Evolutionary conservation across 2,113 vertebrate genomes (phyloP).

Genomic region (Petaurus breviceps): DNA sequence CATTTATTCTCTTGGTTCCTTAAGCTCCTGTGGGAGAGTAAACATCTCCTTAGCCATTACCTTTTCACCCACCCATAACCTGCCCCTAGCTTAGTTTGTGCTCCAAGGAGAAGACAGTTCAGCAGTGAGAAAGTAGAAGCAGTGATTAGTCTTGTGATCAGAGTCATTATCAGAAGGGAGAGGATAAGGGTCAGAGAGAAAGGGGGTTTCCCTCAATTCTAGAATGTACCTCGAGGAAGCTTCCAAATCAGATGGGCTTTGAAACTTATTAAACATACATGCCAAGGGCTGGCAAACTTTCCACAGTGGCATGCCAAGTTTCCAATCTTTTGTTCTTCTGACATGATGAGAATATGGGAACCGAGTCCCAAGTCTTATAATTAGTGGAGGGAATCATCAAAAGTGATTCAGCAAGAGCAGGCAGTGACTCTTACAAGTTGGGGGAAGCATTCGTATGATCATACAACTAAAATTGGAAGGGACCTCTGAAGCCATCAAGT

Average conservation of each 20-base stretch:
- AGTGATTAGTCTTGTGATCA: conserved; percentile 47
- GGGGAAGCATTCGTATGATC: neutral
- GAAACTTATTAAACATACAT: neutral
- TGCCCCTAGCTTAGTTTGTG: conserved; percentile 71
- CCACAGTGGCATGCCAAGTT: neutral
- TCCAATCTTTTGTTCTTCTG: neutral
- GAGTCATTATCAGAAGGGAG: conserved; percentile 24
- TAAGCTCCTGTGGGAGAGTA: conserved; percentile 78
- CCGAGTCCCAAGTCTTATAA: neutral
- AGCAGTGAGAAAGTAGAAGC: conserved; percentile 51
- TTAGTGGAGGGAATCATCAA: neutral
- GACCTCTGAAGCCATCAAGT: neutral
- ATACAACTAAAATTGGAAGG: neutral
- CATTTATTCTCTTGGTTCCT: conserved; percentile 61
- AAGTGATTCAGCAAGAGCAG: neutral
- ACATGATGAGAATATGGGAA: neutral
- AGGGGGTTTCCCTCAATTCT: neutral
- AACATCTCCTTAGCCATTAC: conserved; percentile 77
- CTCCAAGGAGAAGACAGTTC: conserved; percentile 48
- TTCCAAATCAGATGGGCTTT: neutral
- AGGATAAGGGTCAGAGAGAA: neutral
- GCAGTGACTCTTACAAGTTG: too few relatives aligned
- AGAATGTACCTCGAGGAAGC: neutral
- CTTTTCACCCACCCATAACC: conserved; percentile 82
- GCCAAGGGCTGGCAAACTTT: neutral